phyloP scores from a whole-genome alignment of 2,888 invertebrate genomes.

The Drosophila kokeensis region DNA sequence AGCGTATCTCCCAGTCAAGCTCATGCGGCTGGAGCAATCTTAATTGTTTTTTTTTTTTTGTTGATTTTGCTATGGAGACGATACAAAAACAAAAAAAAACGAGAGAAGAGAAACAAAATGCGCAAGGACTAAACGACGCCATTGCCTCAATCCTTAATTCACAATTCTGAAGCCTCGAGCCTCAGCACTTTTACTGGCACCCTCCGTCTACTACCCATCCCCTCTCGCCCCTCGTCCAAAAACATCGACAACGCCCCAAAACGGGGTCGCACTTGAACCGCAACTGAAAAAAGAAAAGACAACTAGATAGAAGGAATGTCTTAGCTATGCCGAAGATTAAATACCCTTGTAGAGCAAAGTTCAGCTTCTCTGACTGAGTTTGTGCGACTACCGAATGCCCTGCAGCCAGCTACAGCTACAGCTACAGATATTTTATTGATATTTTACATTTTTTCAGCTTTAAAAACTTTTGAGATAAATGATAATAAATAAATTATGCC shows the following conservation, averaged over 20 bases:
- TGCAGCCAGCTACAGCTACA: neutral
- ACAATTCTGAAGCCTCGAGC: neutral
- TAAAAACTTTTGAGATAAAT: neutral
- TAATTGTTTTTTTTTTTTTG: constrained; percentile 34
- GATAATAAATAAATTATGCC: neutral
- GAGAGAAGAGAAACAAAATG: constrained; percentile 27
- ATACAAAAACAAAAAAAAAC: constrained; percentile 40
- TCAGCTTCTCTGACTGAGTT: neutral
- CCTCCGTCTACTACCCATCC: neutral
- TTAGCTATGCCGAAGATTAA: neutral
- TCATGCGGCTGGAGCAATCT: neutral
- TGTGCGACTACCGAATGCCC: constrained; percentile 2
- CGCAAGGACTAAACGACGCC: constrained; percentile 55
- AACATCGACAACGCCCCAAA: constrained; percentile 7
- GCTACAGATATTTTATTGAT: neutral
- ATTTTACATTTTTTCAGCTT: neutral
- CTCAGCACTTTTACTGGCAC: neutral
- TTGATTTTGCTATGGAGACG: constrained; percentile 78
- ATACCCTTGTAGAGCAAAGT: neutral
- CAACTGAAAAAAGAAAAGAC: constrained; percentile 27
- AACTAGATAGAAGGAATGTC: neutral
- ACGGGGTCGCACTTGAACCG: constrained; percentile 47
- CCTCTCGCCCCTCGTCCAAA: neutral
- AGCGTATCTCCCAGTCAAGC: neutral
- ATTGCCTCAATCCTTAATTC: constrained; percentile 35